Evolutionary conservation across 2,113 vertebrate species (phyloP).

Genomic region (Entomyzon cyanotis): DNA sequence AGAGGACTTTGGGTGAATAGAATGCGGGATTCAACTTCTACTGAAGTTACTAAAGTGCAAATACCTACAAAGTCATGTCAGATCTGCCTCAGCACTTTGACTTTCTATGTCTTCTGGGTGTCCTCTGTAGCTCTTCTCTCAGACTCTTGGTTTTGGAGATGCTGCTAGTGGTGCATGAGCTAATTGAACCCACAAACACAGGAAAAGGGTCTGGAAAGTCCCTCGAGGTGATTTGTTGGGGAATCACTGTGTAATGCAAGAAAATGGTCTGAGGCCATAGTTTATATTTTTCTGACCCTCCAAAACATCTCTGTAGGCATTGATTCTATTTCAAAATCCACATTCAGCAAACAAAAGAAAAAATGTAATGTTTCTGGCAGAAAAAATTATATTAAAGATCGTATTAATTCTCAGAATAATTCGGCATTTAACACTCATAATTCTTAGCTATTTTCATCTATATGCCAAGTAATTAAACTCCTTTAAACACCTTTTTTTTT

Average conservation of each 20-base stretch:
- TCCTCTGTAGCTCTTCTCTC: background rate
- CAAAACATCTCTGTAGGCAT: constrained; percentile 15
- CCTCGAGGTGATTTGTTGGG: rapidly evolving
- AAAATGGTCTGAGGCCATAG: background rate
- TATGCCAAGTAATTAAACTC: constrained; percentile 49
- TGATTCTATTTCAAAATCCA: constrained; percentile 22
- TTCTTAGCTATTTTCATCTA: constrained; percentile 32
- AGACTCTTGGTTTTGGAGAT: background rate
- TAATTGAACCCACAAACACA: background rate
- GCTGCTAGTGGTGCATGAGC: background rate
- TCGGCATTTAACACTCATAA: background rate
- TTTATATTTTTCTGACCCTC: background rate
- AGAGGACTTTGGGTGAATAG: background rate
- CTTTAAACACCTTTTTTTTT: background rate
- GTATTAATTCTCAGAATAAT: constrained; percentile 18
- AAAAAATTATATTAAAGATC: constrained; percentile 25
- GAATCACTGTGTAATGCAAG: background rate
- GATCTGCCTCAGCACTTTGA: background rate
- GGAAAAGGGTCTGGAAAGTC: background rate
- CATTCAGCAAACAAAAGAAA: constrained; percentile 20
- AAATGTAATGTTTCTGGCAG: background rate
- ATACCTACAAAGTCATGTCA: background rate
- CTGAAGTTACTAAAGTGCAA: background rate
- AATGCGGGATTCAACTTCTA: background rate
- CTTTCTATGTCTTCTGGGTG: background rate